Evolutionary conservation across 2,113 vertebrate species (phyloP), one percentile per base, ranked within the genome.

Genomic region (Nycticebus coucang): DNA sequence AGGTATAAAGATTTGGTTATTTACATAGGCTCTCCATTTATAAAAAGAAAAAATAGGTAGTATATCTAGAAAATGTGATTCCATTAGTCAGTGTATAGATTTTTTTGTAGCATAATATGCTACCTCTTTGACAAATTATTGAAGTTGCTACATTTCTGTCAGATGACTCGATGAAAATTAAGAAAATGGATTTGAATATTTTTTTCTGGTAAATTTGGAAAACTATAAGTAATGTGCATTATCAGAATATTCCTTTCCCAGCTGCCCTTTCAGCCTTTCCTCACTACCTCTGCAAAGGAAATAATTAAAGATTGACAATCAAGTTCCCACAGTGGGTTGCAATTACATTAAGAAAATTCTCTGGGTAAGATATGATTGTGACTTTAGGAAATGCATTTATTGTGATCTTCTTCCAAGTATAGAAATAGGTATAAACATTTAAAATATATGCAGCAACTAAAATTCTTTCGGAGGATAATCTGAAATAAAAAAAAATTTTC

Each of bases 301-400:
- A 95, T 95, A 91, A 97, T 96, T 95, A 92, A 97, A 86, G 80
- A 95, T 95, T 82, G 95, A 95, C 93, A 94, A 83, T 97, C 96
- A 95, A 91, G 75, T 97, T 95, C 81, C 87, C 95, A 94, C 95
- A 97, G 85, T 96, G 96, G 96, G 96, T 96, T 88, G 64, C 85
- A 96, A 96, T 93, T 97, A 97, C 75, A 57, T 97, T 98, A 97
- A 95, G 92, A 96, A 80, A 87, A 92, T 93, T 95, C 83, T 59
- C 93, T 97, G 88, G 90, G 75, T 93, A 83, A 96, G 71, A 91
- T 0, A 0, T 69, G 95, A 95, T 96, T 98, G 12, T 94, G 33
- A 91, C 89, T 97, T 79, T 89, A 97, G 94, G 82, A 98, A 98
- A 96, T 97, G 74, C 93, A 97, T 98, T 97, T 96, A 37, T 94